phyloP scores from a whole-genome alignment of 2,113 vertebrate species.

The Mesembrinibis cayennensis region DNA sequence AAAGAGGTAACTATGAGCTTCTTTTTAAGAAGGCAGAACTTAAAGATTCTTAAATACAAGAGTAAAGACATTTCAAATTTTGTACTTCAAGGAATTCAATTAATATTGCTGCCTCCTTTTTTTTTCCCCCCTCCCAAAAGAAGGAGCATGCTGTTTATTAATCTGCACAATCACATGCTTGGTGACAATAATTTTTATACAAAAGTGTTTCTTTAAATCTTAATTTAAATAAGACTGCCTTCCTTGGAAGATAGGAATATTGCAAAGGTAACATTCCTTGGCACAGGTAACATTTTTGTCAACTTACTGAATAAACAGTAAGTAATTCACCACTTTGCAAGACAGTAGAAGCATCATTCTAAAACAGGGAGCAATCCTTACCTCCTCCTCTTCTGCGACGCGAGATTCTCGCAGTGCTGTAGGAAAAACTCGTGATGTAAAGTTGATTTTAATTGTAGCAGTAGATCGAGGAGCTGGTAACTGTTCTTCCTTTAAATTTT shows the following conservation, averaged over 20 bases:
- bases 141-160: background rate
- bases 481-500: constrained; percentile 57
- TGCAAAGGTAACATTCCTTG: background rate
- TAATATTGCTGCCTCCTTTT: background rate
- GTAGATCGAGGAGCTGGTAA: constrained; percentile 80
- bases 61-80: background rate
- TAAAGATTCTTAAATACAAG: background rate
- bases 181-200: background rate
- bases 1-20: background rate
- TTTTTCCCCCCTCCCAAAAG: background rate
- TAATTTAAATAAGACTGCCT: background rate
- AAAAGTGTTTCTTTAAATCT: background rate
- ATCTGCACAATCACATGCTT: background rate
- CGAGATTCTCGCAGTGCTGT: constrained; percentile 90
- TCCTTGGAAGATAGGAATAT: background rate
- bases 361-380: constrained; percentile 27
- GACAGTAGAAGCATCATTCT: background rate
- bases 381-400: constrained; percentile 88
- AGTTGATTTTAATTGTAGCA: constrained; percentile 82
- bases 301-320: background rate
- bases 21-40: background rate
- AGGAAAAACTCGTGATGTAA: constrained; percentile 89
- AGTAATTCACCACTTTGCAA: background rate
- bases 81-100: background rate
- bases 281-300: background rate